A percentile compares a stretch with the other conserved stretches of the same genome.
Evolutionary conservation across 2,888 invertebrate genomes (phyloP).

Genomic region (Pterostichus niger): DNA sequence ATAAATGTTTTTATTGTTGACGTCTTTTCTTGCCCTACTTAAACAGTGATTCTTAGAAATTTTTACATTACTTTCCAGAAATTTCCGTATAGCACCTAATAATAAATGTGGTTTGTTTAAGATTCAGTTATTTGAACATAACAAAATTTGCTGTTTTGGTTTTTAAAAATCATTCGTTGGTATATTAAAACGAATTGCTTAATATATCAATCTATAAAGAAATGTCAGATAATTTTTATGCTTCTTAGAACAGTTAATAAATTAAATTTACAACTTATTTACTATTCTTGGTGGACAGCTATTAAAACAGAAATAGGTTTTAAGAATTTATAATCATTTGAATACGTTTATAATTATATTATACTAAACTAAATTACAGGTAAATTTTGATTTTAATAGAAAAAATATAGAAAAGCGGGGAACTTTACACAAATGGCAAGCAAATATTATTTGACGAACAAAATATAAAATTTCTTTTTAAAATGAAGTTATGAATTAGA

Average conservation of each 20-base stretch:
- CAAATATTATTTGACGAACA: no score
- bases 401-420: no score
- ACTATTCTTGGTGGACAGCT: constrained; percentile 2
- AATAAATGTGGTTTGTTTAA: no score
- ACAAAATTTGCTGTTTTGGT: neutral
- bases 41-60: neutral
- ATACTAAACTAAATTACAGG: no score
- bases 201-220: constrained; percentile 23
- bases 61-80: constrained; percentile 6
- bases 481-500: no score
- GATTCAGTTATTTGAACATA: neutral
- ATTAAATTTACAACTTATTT: constrained; percentile 1
- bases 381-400: no score
- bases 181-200: neutral
- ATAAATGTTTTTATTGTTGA: constrained; percentile 56
- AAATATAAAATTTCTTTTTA: no score
- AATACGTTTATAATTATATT: no score
- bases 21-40: constrained; percentile 50
- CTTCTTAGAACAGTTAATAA: constrained; percentile 17
- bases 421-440: no score
- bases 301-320: neutral
- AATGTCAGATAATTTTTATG: constrained; percentile 18
- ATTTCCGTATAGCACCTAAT: constrained; percentile 12
- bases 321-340: neutral
- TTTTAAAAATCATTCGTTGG: neutral